phyloP scores from a whole-genome alignment of 2,797 vertebrate species.

The Pogoniulus pusillus region DNA sequence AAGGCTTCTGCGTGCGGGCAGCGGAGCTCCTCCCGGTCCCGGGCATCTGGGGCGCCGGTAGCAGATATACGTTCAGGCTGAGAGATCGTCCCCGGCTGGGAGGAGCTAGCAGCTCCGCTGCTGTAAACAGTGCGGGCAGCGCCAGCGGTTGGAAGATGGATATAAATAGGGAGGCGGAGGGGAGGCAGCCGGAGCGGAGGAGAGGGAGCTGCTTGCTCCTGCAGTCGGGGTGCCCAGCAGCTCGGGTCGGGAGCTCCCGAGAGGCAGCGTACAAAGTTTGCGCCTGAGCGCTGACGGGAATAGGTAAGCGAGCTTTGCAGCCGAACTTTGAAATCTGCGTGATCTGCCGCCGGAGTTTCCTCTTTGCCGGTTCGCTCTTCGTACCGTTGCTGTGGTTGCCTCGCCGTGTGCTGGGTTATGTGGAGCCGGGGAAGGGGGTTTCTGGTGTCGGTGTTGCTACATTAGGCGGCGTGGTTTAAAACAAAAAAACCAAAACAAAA shows the following conservation, averaged over 20 bases:
- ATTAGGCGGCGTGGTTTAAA: neutral
- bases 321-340: neutral
- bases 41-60: neutral
- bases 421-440: neutral
- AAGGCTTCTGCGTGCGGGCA: neutral
- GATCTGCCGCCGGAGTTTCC: neutral
- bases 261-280: neutral
- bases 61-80: slow-evolving; percentile 19
- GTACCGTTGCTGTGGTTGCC: neutral
- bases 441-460: neutral
- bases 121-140: slow-evolving; percentile 65
- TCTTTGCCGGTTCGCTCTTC: neutral
- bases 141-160: slow-evolving; percentile 62
- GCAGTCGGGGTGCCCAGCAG: neutral
- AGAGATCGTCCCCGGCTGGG: slow-evolving; percentile 57
- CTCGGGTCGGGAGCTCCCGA: neutral
- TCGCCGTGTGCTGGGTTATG: neutral
- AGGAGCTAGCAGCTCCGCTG: slow-evolving; percentile 60
- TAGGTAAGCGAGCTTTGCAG: slow-evolving; percentile 16
- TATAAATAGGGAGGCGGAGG: slow-evolving; percentile 61
- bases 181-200: slow-evolving; percentile 45
- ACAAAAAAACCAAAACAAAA: no score
- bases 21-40: neutral
- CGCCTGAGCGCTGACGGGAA: neutral
- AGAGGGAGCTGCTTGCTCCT: neutral